Evolutionary conservation across 2,888 invertebrate genomes (phyloP).

Genomic region (Melinopterus prodromus): DNA sequence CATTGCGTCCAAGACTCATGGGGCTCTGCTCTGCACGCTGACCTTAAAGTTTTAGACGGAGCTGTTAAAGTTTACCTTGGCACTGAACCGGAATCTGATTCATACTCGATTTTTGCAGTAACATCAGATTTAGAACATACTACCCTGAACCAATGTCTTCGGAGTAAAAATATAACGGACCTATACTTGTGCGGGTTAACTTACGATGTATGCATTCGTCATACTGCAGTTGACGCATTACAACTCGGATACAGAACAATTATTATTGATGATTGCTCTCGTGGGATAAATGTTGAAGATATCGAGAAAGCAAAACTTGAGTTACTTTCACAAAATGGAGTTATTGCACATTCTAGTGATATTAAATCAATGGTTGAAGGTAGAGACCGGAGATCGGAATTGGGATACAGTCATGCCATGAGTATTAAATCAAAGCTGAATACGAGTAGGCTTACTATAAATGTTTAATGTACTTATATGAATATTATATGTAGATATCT

Average conservation of each 20-base stretch:
- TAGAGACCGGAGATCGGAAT: conserved; percentile 82
- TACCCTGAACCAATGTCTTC: conserved; percentile 79
- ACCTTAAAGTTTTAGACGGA: conserved; percentile 77
- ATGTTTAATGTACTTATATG: neutral
- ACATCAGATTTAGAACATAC: conserved; percentile 90
- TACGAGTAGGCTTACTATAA: neutral
- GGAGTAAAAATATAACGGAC: conserved; percentile 82
- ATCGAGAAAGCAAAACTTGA: conserved; percentile 82
- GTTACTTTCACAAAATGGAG: conserved; percentile 76
- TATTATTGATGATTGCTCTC: conserved; percentile 87
- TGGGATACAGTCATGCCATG: conserved; percentile 87
- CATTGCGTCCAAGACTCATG: neutral
- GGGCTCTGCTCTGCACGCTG: neutral
- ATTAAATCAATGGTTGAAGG: conserved; percentile 87
- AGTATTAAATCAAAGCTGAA: conserved; percentile 66
- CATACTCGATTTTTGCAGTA: conserved; percentile 98
- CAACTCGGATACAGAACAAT: conserved; percentile 88
- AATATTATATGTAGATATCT: neutral
- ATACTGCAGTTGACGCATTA: conserved; percentile 85
- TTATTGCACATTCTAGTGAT: conserved; percentile 79
- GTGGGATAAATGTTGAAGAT: conserved; percentile 85
- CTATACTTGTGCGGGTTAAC: conserved; percentile 94
- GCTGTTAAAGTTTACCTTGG: conserved; percentile 88
- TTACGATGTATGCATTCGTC: conserved; percentile 88
- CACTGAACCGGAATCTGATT: conserved; percentile 91